Base-by-base conservation (phyloP, 2,113 vertebrate genomes). In the Pyxicephalus adspersus region DNA sequence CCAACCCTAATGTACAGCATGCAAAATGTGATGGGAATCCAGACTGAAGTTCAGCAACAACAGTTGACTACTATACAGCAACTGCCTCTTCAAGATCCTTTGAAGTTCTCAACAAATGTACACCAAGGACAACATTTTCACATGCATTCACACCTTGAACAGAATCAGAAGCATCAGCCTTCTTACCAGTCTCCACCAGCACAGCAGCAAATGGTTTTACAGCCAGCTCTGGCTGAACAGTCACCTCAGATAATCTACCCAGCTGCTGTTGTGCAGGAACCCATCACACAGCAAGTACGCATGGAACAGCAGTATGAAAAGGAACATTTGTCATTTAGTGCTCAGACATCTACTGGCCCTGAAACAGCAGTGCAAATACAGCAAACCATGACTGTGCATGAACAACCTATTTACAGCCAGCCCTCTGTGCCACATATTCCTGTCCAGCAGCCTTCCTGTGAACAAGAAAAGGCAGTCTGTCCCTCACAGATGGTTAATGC, bases 111-210 rank as follows among this genome's bases (percentile, higher is more conserved):
- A 3, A 50, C 63, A 63, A 55, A 88, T 66, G 85, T 87, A 77
- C 89, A 89, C 85, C 91, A 89, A 72, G 80, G 88, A 34, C 84
- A 84, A 77, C 77, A 90, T 83, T 90, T 90, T 79, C 90, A 89
- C 85, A 86, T 83, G 77, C 90, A 89, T 83, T 75, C 85, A 60
- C 76, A 83, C 71, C 34, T 89, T 80, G 89, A 89, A 86, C 90
- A 85, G 60, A 63, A 26, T 61, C 52, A 50, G 1, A 54, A 45
- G 25, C 31, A 58, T 11, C 81, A 77, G 38, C 23, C 28, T 1
- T 15, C 52, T 16, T 77, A 77, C 55, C 81, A 83, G 52, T 23
- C 57, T 38, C 34, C 66, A 38, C 68, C 83, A 23, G 64, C 76
- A 45, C 63, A 57, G 20, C 79, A 83, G 68, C 78, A 83, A 20